Evolutionary conservation across 2,888 invertebrate genomes (phyloP).

Genomic region (Lacanobia oleracea): DNA sequence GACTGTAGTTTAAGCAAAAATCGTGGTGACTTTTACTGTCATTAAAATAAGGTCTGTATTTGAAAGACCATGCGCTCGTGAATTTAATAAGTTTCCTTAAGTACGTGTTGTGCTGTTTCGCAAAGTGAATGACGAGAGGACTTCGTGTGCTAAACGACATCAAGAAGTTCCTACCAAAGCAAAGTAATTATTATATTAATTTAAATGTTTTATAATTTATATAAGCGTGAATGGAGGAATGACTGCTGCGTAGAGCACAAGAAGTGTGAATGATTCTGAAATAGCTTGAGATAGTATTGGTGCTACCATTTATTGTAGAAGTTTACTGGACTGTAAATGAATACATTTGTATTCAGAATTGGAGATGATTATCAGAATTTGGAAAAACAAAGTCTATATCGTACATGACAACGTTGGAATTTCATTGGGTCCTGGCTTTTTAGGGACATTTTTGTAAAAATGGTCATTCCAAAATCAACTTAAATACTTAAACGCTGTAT

Average conservation of each 20-base stretch:
- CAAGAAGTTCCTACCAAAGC: constrained; percentile 81
- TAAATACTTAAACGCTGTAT: too few relatives aligned
- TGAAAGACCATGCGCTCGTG: background rate
- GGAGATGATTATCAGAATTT: too few relatives aligned
- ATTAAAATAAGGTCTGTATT: background rate
- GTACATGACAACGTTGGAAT: too few relatives aligned
- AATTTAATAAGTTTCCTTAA: background rate
- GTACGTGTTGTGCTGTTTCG: constrained; percentile 17
- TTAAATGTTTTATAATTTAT: constrained; percentile 30
- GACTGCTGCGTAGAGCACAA: constrained; percentile 86
- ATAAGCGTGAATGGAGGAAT: constrained; percentile 83
- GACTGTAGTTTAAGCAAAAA: too few relatives aligned
- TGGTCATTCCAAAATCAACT: too few relatives aligned
- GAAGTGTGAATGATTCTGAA: constrained; percentile 79
- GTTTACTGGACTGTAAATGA: background rate
- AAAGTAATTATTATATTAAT: constrained; percentile 75
- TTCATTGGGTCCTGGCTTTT: too few relatives aligned
- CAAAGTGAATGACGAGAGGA: constrained; percentile 72
- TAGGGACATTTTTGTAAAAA: too few relatives aligned
- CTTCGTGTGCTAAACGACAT: constrained; percentile 87
- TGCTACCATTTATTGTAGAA: constrained; percentile 9
- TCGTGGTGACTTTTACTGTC: background rate
- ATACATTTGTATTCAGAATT: background rate
- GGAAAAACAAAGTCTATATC: too few relatives aligned
- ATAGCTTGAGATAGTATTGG: constrained; percentile 43